These are phyloP conservation scores for Cotesia congregata DNA, from an alignment of 2,888 invertebrate genomes.

Conservation along the genomic window DNA sequence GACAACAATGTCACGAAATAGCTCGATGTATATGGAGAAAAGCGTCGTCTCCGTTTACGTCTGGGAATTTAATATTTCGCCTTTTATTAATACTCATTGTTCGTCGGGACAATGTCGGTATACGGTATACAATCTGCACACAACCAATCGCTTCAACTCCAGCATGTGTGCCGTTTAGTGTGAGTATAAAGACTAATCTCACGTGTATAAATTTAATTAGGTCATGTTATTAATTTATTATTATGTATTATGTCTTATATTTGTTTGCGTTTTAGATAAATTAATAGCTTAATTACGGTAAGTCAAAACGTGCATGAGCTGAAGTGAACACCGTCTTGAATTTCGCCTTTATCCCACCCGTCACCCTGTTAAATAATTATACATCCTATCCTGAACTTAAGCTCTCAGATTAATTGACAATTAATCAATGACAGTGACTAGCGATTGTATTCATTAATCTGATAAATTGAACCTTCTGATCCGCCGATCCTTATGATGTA, in stretches of 20 bases:
- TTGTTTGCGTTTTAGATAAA: background rate
- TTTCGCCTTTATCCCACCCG: background rate
- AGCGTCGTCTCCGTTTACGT: background rate
- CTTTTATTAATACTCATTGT: background rate
- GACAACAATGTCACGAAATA: background rate
- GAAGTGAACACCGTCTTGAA: background rate
- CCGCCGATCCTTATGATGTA: background rate
- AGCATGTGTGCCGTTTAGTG: background rate
- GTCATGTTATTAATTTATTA: background rate
- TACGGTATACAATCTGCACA: too few relatives aligned
- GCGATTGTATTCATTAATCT: conserved; percentile 10
- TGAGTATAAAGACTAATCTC: background rate
- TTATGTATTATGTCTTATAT: background rate
- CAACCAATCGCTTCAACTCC: too few relatives aligned
- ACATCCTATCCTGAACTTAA: background rate
- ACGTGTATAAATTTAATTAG: background rate
- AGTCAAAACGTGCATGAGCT: background rate
- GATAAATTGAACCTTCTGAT: conserved; percentile 22
- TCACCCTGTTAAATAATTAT: background rate
- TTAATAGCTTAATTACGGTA: background rate
- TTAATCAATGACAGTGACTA: conserved; percentile 36
- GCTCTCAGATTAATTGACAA: conserved; percentile 26
- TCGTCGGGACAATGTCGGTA: background rate
- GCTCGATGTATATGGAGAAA: background rate
- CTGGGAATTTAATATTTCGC: background rate